These are phyloP conservation scores for Apodemia duryi DNA, from an alignment of 2,888 invertebrate species.

Conservation along the genomic window DNA sequence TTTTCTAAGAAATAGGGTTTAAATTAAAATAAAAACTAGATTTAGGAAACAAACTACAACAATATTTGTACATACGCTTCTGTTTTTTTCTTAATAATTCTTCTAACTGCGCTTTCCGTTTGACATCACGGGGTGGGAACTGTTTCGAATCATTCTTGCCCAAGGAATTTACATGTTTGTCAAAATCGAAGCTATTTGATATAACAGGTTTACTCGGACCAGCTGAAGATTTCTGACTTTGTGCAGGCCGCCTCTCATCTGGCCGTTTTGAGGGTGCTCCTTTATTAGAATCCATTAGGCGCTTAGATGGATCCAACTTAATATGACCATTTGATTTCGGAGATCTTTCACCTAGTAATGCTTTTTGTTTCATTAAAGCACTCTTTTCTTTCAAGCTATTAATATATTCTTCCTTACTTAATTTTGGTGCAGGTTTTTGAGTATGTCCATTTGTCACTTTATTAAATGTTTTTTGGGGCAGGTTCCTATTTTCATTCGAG, in stretches of 20 bases:
- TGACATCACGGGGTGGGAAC: constrained; percentile 73
- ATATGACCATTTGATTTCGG: constrained; percentile 38
- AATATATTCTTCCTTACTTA: constrained; percentile 42
- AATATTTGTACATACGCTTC: constrained; percentile 48
- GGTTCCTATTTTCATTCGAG: constrained; percentile 44
- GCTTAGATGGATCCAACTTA: constrained; percentile 28
- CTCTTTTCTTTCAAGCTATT: constrained; percentile 47
- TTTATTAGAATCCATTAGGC: constrained; percentile 41
- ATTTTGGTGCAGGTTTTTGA: constrained; percentile 54
- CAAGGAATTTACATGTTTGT: constrained; percentile 64
- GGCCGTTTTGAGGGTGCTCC: constrained; percentile 41
- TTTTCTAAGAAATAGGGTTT: no score
- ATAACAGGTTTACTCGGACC: constrained; percentile 52
- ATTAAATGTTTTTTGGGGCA: constrained; percentile 45
- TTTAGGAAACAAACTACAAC: no score
- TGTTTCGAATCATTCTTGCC: constrained; percentile 57
- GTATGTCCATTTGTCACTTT: constrained; percentile 53
- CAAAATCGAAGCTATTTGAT: constrained; percentile 62
- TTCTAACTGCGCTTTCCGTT: constrained; percentile 49
- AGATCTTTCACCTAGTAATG: constrained; percentile 36
- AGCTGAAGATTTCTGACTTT: constrained; percentile 38
- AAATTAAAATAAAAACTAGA: no score
- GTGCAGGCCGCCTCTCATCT: constrained; percentile 45
- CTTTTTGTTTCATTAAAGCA: constrained; percentile 41
- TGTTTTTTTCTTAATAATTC: constrained; percentile 44